A percentile compares a stretch with the other conserved stretches of the same genome.
phyloP scores from a whole-genome alignment of 2,888 invertebrate species.

The Oxyscelio sp. region DNA sequence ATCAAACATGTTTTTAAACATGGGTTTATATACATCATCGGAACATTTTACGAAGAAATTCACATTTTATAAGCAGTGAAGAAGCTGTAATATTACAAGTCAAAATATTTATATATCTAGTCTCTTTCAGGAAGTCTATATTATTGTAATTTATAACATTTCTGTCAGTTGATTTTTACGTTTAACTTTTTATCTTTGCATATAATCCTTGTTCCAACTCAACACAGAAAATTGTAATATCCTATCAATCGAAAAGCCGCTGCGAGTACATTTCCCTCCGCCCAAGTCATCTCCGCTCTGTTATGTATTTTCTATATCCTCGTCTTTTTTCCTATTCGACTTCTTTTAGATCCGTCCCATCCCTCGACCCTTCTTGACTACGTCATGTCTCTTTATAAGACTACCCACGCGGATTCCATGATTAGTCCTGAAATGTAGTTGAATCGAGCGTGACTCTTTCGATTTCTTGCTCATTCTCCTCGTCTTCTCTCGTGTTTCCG shows the following conservation, averaged over 20 bases:
- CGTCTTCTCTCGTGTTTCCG: slow-evolving; percentile 58
- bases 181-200: no score
- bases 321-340: slow-evolving; percentile 56
- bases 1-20: no score
- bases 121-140: no score
- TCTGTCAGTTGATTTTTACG: no score
- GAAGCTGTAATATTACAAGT: no score
- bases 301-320: slow-evolving; percentile 47
- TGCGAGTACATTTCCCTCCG: background rate
- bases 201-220: no score
- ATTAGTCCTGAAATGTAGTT: slow-evolving; percentile 71
- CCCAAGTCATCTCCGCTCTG: background rate
- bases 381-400: slow-evolving; percentile 71
- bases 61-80: no score
- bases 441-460: slow-evolving; percentile 73
- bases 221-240: slow-evolving; percentile 10
- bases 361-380: slow-evolving; percentile 59
- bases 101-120: no score
- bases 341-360: slow-evolving; percentile 43
- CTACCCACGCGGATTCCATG: slow-evolving; percentile 72
- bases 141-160: no score
- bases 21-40: no score
- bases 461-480: slow-evolving; percentile 66
- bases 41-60: no score
- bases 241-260: slow-evolving; percentile 21